phyloP scores from a whole-genome alignment of 2,888 invertebrate genomes.

The Mycalesis mineus region DNA sequence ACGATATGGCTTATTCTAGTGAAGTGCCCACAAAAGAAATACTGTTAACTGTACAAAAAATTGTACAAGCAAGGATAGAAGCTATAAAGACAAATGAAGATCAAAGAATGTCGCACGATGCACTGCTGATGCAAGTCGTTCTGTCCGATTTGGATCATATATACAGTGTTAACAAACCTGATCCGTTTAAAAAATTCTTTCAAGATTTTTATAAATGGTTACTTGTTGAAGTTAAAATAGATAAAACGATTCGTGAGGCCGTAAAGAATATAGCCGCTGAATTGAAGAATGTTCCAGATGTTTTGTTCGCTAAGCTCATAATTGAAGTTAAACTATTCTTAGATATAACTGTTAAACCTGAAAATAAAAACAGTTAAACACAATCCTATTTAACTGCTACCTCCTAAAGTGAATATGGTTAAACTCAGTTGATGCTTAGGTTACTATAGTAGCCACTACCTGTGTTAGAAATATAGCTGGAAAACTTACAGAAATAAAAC shows the following conservation, averaged over 20 bases:
- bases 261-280: conserved; percentile 39
- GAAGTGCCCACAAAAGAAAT: conserved; percentile 46
- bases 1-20: conserved; percentile 51
- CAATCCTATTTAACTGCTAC: too few relatives aligned
- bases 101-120: conserved; percentile 39
- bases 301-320: conserved; percentile 44
- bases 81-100: conserved; percentile 30
- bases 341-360: conserved; percentile 49
- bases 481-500: too few relatives aligned
- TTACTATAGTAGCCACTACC: too few relatives aligned
- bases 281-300: conserved; percentile 33
- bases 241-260: conserved; percentile 33
- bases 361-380: conserved; percentile 25
- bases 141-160: conserved; percentile 59
- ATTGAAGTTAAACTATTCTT: conserved; percentile 54
- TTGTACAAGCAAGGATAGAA: conserved; percentile 42
- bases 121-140: conserved; percentile 47
- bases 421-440: too few relatives aligned
- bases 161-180: conserved; percentile 39
- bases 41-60: conserved; percentile 40
- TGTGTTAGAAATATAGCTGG: too few relatives aligned
- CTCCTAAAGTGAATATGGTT: too few relatives aligned
- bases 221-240: conserved; percentile 33
- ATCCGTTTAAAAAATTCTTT: conserved; percentile 47
- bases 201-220: conserved; percentile 38